These are phyloP conservation scores for Imbricaverruca yamaguchii DNA, from an alignment of 2,888 invertebrate genomes.

Conservation along the genomic window DNA sequence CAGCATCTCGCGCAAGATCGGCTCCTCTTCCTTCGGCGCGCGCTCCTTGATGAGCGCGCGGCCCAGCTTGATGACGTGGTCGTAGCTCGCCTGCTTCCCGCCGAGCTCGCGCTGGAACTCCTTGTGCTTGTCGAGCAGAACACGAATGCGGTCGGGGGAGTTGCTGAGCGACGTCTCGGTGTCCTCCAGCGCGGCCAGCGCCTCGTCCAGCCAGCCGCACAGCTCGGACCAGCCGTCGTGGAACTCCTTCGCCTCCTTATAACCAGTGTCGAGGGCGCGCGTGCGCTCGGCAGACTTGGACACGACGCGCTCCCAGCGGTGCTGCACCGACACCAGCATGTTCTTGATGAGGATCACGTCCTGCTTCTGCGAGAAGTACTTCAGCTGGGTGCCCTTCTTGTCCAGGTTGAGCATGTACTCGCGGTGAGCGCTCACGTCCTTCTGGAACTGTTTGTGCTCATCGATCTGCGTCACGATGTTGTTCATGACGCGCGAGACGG, in stretches of 20 bases:
- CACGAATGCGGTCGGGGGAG: slow-evolving; percentile 80
- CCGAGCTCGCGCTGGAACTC: slow-evolving; percentile 88
- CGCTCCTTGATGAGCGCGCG: slow-evolving; percentile 80
- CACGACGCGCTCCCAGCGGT: slow-evolving; percentile 95
- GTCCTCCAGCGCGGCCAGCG: slow-evolving; percentile 66
- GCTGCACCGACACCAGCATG: slow-evolving; percentile 89
- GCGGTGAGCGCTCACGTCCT: slow-evolving; percentile 83
- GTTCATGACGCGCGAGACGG: slow-evolving; percentile 88
- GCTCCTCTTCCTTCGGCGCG: slow-evolving; percentile 84
- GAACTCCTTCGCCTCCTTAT: slow-evolving; percentile 92
- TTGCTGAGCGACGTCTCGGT: slow-evolving; percentile 55
- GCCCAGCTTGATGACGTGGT: slow-evolving; percentile 81
- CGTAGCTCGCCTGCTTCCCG: slow-evolving; percentile 75
- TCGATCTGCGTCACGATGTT: slow-evolving; percentile 90
- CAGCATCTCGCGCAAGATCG: slow-evolving; percentile 72
- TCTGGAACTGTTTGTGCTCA: slow-evolving; percentile 91
- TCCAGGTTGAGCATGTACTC: slow-evolving; percentile 92
- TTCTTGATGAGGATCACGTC: slow-evolving; percentile 99
- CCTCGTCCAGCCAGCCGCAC: slow-evolving; percentile 84
- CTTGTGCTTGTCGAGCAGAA: slow-evolving; percentile 73
- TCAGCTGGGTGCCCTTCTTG: slow-evolving; percentile 94
- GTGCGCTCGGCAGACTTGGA: slow-evolving; percentile 91
- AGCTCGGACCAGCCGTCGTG: slow-evolving; percentile 83
- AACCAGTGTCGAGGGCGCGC: slow-evolving; percentile 83
- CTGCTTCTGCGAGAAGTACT: slow-evolving; percentile 98